Base-by-base conservation (phyloP, 2,113 vertebrate species). In the Trematomus loennbergii region DNA sequence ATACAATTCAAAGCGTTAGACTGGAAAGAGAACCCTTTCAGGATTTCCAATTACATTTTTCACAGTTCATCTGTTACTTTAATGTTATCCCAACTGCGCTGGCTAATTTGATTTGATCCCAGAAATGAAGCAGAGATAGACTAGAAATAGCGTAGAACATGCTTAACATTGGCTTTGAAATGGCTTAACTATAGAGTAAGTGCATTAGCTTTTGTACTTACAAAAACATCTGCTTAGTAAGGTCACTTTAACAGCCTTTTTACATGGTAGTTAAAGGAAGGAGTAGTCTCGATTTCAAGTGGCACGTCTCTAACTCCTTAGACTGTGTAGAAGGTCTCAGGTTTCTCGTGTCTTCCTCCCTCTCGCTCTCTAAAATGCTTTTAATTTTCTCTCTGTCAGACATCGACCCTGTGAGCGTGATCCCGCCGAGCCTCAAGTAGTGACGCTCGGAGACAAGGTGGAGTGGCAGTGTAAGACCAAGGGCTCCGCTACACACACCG, bases 361-460 rank as follows among this genome's bases (percentile, higher is more conserved):
- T 52, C 7, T 75, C 16, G 59, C 9, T 62, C 9, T 40, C 36
- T 40, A 40, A 62, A 12, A 13, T 25, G 36, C 48, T 53, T 57
- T 62, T 17, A 13, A 2, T 79, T 62, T 68, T 79, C 18, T 84
- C 20, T 78, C n/a, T 33, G 18, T 75, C 54, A 97, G 97, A 95
- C 87, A 93, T 98, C 59, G 95, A 97, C 78, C 94, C 94, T 0
- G 36, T 96, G 66, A 86, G 11, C 65, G 79, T 96, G 82, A 73
- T 18, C 57, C 90, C 0, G 46, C 15, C 4, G 84, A 88, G 0
- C 84, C 93, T 10, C 83, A 94, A 18, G 48, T 60, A 0, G 70
- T 93, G n/a, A 74, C 61, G 52, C 70, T 95, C 1, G 94, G 92
- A 9, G 88, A 85, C 20, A 88, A 60, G 1, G 60, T 93, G 0